Percentiles rank a stretch among this genome's conserved stretches.
Evolutionary conservation across 2,113 vertebrate genomes (phyloP).

Genomic region (Emydura subglobosa): DNA sequence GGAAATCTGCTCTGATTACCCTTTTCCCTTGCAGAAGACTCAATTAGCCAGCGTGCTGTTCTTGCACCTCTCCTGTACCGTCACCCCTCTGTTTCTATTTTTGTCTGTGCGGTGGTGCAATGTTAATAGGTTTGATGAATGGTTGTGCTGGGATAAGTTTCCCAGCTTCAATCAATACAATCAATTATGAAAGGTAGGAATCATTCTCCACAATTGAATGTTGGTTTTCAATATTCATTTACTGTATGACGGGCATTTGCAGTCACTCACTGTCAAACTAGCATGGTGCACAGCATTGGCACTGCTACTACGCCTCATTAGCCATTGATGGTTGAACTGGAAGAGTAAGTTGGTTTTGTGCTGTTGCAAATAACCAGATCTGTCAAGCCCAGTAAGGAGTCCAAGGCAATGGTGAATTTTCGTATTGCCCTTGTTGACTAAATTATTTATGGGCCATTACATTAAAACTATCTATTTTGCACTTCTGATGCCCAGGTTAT

Average conservation of each 20-base stretch:
- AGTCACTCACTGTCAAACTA: not conserved
- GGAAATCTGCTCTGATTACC: not conserved
- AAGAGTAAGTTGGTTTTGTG: not conserved
- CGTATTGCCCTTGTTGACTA: not conserved
- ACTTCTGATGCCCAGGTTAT: slow-evolving; percentile 23
- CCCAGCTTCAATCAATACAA: not conserved
- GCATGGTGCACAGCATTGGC: not conserved
- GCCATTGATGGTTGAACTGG: not conserved
- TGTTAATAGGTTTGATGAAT: not conserved
- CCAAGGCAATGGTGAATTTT: not conserved
- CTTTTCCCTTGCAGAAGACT: not conserved
- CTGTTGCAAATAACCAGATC: not conserved
- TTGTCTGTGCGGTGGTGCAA: accelerated
- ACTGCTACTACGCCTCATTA: not conserved
- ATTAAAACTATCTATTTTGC: not conserved
- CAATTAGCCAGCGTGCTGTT: not conserved
- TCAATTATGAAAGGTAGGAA: not conserved
- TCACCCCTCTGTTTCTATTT: not conserved
- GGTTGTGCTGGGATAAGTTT: not conserved
- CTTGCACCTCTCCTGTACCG: accelerated
- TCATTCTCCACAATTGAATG: not conserved
- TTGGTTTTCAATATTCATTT: not conserved
- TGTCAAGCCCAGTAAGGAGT: not conserved
- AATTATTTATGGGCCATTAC: slow-evolving; percentile 28
- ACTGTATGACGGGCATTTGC: not conserved